Evolutionary conservation across 2,113 vertebrate genomes (phyloP).

Genomic region (Phaethon lepturus): DNA sequence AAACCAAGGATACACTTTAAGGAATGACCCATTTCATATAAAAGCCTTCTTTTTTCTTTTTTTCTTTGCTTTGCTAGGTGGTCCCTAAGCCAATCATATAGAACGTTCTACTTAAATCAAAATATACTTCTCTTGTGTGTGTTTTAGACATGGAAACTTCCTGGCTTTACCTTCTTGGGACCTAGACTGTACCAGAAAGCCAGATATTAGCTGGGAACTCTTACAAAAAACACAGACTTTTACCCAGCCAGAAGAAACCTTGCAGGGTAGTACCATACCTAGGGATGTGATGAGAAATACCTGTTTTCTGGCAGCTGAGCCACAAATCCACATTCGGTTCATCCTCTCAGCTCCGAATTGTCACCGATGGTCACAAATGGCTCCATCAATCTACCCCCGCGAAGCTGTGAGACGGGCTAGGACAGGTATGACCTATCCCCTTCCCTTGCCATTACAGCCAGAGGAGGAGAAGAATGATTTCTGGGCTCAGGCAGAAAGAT

Average conservation of each 20-base stretch:
- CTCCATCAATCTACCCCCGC: neutral
- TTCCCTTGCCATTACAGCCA: neutral
- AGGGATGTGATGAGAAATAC: neutral
- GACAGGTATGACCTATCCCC: neutral
- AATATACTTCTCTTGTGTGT: neutral
- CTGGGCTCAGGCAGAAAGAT: neutral
- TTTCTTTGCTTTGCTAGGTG: neutral
- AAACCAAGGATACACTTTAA: neutral
- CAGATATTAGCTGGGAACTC: neutral
- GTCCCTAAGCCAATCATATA: neutral
- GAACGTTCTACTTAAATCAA: neutral
- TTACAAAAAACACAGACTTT: neutral
- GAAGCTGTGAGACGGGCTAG: neutral
- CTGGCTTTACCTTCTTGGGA: neutral
- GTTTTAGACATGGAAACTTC: neutral
- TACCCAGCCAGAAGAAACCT: neutral
- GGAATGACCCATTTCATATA: neutral
- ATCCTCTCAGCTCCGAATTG: neutral
- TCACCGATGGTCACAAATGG: neutral
- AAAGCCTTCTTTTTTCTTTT: neutral
- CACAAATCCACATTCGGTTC: neutral
- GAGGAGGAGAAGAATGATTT: neutral
- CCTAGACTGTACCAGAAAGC: neutral
- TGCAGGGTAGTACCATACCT: neutral
- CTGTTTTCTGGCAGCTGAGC: neutral